Base-by-base conservation (phyloP, 2,888 invertebrate species). In the Dioctria rufipes region DNA sequence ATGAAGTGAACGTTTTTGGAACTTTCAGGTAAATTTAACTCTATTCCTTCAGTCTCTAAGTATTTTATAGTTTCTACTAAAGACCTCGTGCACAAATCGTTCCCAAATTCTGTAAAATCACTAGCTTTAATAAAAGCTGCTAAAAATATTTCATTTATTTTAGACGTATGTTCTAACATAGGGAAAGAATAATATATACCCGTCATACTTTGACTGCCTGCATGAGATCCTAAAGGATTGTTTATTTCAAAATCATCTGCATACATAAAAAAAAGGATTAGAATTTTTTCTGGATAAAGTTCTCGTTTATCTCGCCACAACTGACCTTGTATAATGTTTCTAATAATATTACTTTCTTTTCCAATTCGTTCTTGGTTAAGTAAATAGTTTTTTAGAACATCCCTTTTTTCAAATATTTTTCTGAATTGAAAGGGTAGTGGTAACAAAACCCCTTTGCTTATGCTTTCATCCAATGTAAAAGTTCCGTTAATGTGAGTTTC, bases 271-370 rank as follows among this genome's bases (percentile, higher is more conserved):
- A n/a, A n/a, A n/a, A n/a, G n/a, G n/a, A n/a, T n/a, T n/a, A n/a
- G n/a, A n/a, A n/a, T n/a, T n/a, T n/a, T n/a, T n/a, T n/a, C n/a
- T n/a, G n/a, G n/a, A n/a, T n/a, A n/a, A n/a, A n/a, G n/a, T n/a
- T n/a, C n/a, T n/a, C n/a, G n/a, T n/a, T n/a, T n/a, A n/a, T n/a
- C 78, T 78, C 46, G 42, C 78, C 78, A 67, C 43, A 67, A 3
- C 46, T 67, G 42, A 39, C 54, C 78, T 49, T 78, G 78, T 51
- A 65, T 39, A 49, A 78, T 65, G 63, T 78, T 78, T 51, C 11
- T 11, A 51, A 51, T 51, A 6, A 11, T 9, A 51, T 51, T 51
- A 51, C 11, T 11, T 51, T 51, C 51, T 51, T 6, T 51, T 51
- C 51, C 8, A 9, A 51, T 9, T 11, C 51, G 6, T 51, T 51